phyloP scores from a whole-genome alignment of 92 coral and sea anemone genomes.

The Phymanthus crucifer region DNA sequence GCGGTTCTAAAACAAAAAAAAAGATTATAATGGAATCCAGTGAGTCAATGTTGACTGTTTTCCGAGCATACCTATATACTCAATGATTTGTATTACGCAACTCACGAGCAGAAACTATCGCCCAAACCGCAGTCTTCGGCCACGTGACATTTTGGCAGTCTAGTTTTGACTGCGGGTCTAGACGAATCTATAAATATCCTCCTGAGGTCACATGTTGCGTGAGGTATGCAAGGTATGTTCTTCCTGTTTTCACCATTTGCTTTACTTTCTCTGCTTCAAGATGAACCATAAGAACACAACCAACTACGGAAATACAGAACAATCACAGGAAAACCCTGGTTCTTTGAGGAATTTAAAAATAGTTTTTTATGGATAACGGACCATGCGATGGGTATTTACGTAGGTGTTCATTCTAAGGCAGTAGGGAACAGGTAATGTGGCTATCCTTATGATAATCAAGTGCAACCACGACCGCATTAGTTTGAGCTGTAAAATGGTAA shows the following conservation, averaged over 20 bases:
- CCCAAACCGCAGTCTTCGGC: neutral
- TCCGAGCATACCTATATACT: too few relatives aligned
- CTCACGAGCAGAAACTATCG: neutral
- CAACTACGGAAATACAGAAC: neutral
- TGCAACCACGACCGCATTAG: too few relatives aligned
- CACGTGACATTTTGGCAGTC: neutral
- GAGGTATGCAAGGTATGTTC: constrained; percentile 49
- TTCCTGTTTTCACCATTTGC: constrained; percentile 56
- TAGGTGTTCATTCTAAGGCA: neutral
- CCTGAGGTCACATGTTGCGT: constrained; percentile 15
- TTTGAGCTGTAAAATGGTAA: too few relatives aligned
- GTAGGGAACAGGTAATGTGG: neutral
- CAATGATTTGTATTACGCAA: neutral
- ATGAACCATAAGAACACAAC: neutral
- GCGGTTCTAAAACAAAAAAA: too few relatives aligned
- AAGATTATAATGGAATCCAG: neutral
- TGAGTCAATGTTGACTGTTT: neutral
- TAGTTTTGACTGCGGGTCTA: neutral
- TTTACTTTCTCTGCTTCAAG: neutral
- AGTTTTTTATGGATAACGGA: neutral
- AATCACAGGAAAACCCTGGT: constrained; percentile 3
- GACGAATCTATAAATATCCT: neutral
- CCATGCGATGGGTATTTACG: neutral
- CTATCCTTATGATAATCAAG: too few relatives aligned
- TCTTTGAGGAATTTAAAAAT: neutral